A percentile compares a stretch with the other conserved stretches of the same genome.
These are phyloP conservation scores for Tubiluchus corallicola DNA, from an alignment of 2,888 invertebrate species.

Conservation along the genomic window DNA sequence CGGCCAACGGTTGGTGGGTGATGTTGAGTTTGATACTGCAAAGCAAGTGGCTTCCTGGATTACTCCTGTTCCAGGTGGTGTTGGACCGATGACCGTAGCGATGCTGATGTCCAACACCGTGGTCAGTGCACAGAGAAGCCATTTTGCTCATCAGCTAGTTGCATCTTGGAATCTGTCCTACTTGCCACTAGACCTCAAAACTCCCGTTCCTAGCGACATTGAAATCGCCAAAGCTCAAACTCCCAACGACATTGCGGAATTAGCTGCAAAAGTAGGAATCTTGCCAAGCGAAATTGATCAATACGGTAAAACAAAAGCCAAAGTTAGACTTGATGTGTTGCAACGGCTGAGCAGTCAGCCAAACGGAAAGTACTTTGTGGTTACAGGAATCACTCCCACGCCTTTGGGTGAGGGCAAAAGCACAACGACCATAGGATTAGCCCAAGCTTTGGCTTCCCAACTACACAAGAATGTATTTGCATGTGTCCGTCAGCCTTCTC, in stretches of 20 bases:
- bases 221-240: slow-evolving; percentile 67
- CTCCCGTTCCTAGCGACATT: slow-evolving; percentile 42
- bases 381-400: slow-evolving; percentile 92
- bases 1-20: slow-evolving; percentile 76
- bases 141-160: too few species aligned
- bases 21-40: slow-evolving; percentile 63
- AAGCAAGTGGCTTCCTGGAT: slow-evolving; percentile 52
- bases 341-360: slow-evolving; percentile 47
- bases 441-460: slow-evolving; percentile 75
- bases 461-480: slow-evolving; percentile 70
- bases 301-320: slow-evolving; percentile 87
- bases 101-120: slow-evolving; percentile 69
- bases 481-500: slow-evolving; percentile 87
- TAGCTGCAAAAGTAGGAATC: slow-evolving; percentile 71
- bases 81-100: slow-evolving; percentile 96
- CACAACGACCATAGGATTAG: slow-evolving; percentile 77
- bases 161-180: slow-evolving; percentile 9
- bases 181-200: not conserved
- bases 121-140: slow-evolving; percentile 44
- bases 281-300: slow-evolving; percentile 57
- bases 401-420: slow-evolving; percentile 98
- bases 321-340: slow-evolving; percentile 60
- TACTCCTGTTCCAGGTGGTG: slow-evolving; percentile 82
- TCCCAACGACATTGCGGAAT: slow-evolving; percentile 43
- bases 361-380: slow-evolving; percentile 79